Evolutionary conservation across 2,888 invertebrate species (phyloP), one percentile per base, ranked within the genome.

Genomic region (Drosophila birchii): DNA sequence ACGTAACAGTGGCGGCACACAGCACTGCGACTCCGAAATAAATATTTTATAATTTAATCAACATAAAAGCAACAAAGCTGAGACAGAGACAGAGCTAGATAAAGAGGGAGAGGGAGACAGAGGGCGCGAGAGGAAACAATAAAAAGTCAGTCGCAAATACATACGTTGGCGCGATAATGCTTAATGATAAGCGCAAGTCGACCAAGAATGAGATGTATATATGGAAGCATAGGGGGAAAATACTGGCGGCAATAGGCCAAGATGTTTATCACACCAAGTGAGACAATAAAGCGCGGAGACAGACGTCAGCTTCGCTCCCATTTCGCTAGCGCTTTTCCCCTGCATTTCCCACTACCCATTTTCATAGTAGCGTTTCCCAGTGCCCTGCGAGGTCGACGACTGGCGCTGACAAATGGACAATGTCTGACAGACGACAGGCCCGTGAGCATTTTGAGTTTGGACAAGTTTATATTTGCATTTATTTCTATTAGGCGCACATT

Each of bases 11-110:
- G 63, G 57, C 66, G 23, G 64, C 39, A 23, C 72, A 60, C 34
- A 45, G 32, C 23, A 32, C 38, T 55, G 58, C 67, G 69, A 51
- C 66, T 32, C 56, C 59, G 59, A 57, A 86, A 90, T 86, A 86
- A 90, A 86, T 86, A 86, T 90, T 86, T 86, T 90, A 86, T 86
- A 86, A 86, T 86, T 86, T 90, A 86, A 86, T 86, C 86, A 86
- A 87, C 90, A 86, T 86, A 86, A 86, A 86, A 90, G 90, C 89
- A 89, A 90, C 79, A 86, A 80, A 75, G 77, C 71, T 71, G 67
- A 63, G 79, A 64, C 76, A 86, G 79, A 71, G 76, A 80, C 18
- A 41, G 16, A 14, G 11, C 9, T 9, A 18, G 9, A 18, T 66
- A 16, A 16, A 7, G 23, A 12, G 47, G 34, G 69, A 16, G 26